Conservation (phyloP, 2,797 vertebrate genomes). For the Acanthiza pusilla region DNA sequence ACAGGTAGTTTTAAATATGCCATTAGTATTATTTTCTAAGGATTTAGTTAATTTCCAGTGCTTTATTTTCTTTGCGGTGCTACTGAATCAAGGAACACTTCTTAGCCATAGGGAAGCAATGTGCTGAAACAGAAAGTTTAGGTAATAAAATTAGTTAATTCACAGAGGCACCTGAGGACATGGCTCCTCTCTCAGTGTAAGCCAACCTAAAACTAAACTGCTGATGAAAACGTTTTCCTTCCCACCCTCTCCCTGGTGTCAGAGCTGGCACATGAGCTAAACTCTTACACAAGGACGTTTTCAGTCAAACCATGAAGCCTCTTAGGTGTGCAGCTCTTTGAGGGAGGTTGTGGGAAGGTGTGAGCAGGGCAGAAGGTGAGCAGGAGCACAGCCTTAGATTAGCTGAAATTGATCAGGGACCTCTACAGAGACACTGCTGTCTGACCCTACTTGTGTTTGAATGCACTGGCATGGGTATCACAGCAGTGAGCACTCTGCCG, state of each 20-base stretch:
- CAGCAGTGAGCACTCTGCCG: neutral
- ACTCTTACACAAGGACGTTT: fast-evolving
- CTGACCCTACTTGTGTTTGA: neutral
- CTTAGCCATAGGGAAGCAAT: neutral
- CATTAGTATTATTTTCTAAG: neutral
- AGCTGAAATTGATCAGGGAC: neutral
- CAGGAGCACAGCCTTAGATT: neutral
- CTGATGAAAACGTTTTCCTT: neutral
- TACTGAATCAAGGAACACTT: neutral
- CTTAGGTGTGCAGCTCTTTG: neutral
- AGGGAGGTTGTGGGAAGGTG: neutral
- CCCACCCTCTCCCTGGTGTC: neutral
- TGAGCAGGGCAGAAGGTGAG: neutral
- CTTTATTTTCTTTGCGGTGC: neutral
- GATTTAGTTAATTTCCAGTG: neutral
- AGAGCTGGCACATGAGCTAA: neutral
- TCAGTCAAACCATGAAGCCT: neutral
- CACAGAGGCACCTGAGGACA: neutral
- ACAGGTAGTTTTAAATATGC: neutral
- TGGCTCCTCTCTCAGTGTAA: neutral
- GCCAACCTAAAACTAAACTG: neutral
- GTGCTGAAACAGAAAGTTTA: neutral
- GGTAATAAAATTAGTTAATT: neutral
- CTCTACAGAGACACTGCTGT: neutral
- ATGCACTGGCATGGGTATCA: neutral